Evolutionary conservation across 1,140 invertebrate genomes (phyloP).

Genomic region (Cyclargus thomasi): DNA sequence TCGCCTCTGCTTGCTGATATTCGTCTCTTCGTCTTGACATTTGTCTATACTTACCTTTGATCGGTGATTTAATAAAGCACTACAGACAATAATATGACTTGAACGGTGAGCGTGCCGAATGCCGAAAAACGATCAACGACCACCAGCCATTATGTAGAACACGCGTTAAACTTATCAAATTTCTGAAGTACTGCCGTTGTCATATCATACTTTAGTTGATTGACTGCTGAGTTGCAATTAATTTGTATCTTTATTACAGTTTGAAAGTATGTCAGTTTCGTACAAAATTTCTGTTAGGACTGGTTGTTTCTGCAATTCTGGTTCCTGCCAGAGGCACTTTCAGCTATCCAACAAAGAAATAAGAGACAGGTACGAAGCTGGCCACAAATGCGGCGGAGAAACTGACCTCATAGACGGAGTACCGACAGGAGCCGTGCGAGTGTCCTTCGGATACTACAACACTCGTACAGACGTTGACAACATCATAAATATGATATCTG

Average conservation of each 20-base stretch:
- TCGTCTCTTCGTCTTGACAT: too few relatives aligned
- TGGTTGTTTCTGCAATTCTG: slow-evolving; percentile 19
- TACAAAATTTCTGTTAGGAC: slow-evolving; percentile 10
- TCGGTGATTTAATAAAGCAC: too few relatives aligned
- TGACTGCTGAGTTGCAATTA: neutral
- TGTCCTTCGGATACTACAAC: slow-evolving; percentile 19
- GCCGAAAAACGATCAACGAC: too few relatives aligned
- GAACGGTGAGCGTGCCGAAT: too few relatives aligned
- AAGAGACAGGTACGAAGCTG: slow-evolving; percentile 17
- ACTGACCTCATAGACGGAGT: slow-evolving; percentile 15
- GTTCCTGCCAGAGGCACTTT: slow-evolving; percentile 19
- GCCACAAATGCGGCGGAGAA: slow-evolving; percentile 10
- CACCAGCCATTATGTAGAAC: too few relatives aligned
- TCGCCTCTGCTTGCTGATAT: too few relatives aligned
- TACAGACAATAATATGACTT: too few relatives aligned
- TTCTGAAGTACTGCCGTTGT: too few relatives aligned
- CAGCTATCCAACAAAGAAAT: slow-evolving; percentile 15
- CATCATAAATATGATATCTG: slow-evolving; percentile 4
- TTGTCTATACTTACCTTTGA: too few relatives aligned
- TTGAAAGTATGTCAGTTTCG: slow-evolving; percentile 8
- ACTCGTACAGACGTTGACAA: slow-evolving; percentile 1
- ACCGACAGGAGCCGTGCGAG: slow-evolving; percentile 17
- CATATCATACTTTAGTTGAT: too few relatives aligned
- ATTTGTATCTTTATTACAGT: neutral
- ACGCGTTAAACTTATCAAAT: too few relatives aligned